Evolutionary conservation across 2,888 invertebrate species (phyloP).

Genomic region (Heliconius hortense): DNA sequence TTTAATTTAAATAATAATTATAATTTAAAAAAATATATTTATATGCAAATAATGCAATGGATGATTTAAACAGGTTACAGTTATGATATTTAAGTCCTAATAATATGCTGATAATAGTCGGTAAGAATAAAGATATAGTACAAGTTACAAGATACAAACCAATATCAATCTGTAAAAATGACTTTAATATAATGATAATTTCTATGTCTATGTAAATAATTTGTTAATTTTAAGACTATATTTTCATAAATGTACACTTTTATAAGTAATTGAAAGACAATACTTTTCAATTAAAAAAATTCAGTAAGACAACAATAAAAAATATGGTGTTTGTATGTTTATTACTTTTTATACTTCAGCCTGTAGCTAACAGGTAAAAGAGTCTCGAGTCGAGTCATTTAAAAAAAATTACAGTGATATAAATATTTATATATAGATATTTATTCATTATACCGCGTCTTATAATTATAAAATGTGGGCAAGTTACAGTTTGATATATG

Average conservation of each 20-base stretch:
- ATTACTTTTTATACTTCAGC: neutral
- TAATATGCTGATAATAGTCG: constrained; percentile 46
- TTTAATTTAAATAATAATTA: constrained; percentile 13
- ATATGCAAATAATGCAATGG: constrained; percentile 39
- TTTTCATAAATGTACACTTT: no score
- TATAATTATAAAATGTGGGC: neutral
- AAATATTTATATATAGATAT: neutral
- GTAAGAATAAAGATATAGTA: constrained; percentile 41
- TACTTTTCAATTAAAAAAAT: neutral
- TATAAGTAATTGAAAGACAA: no score
- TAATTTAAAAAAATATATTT: constrained; percentile 34
- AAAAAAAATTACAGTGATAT: fast-evolving
- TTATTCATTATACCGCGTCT: neutral
- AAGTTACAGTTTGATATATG: neutral
- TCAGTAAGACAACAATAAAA: neutral
- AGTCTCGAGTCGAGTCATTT: neutral
- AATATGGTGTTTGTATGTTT: neutral
- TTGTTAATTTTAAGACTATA: no score
- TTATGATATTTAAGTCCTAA: constrained; percentile 46
- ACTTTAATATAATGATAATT: no score
- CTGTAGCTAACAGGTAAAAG: neutral
- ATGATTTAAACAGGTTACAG: constrained; percentile 38
- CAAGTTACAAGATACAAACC: constrained; percentile 29
- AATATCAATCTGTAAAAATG: neutral
- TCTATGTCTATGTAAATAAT: no score